These are phyloP conservation scores for Cheilosia grossa DNA, from an alignment of 2,888 invertebrate species.

Conservation along the genomic window DNA sequence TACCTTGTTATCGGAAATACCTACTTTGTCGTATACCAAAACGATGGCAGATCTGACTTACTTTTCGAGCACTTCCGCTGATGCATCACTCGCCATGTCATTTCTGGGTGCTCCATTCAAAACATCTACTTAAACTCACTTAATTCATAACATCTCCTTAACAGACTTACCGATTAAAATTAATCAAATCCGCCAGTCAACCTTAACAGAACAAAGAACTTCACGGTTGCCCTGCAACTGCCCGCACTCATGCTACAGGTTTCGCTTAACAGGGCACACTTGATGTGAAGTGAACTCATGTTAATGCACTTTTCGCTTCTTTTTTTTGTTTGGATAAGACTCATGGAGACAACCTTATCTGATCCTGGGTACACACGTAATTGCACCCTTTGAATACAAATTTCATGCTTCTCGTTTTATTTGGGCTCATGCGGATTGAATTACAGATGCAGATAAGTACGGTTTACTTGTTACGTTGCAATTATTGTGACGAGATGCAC, in stretches of 20 bases:
- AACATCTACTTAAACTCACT: too few relatives aligned
- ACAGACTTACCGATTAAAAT: conserved; percentile 22
- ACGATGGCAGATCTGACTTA: too few relatives aligned
- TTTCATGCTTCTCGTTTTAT: conserved; percentile 47
- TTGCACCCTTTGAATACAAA: conserved; percentile 66
- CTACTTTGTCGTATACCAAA: too few relatives aligned
- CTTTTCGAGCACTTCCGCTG: too few relatives aligned
- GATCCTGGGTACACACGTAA: conserved; percentile 57
- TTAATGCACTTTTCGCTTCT: too few relatives aligned
- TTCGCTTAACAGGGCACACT: background rate
- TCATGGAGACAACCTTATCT: conserved; percentile 47
- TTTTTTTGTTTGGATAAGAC: background rate
- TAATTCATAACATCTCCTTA: too few relatives aligned
- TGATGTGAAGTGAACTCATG: background rate
- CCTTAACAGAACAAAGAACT: conserved; percentile 22
- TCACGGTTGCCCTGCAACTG: background rate
- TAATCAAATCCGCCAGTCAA: conserved; percentile 28
- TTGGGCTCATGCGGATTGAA: conserved; percentile 33
- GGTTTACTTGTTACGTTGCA: conserved; percentile 50
- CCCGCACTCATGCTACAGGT: background rate
- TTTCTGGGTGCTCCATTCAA: too few relatives aligned
- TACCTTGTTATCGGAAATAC: too few relatives aligned
- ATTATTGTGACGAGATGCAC: conserved; percentile 69
- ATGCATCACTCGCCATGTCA: too few relatives aligned
- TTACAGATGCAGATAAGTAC: conserved; percentile 70